These are phyloP conservation scores for Sylvilagus floridanus DNA, from an alignment of 2,797 vertebrate species.

Conservation along the genomic window DNA sequence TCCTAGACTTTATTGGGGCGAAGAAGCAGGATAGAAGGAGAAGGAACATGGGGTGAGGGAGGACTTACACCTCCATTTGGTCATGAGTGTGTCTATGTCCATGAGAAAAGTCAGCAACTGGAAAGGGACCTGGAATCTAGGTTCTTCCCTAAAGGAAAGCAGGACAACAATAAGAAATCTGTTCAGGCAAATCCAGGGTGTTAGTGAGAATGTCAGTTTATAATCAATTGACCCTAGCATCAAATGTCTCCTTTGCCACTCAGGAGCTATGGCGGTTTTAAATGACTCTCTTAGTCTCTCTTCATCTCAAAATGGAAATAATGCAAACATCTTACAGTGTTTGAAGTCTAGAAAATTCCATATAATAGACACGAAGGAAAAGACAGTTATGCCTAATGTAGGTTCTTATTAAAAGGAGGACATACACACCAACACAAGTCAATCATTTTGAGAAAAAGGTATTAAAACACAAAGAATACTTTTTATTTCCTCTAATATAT, in stretches of 20 bases:
- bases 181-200: neutral
- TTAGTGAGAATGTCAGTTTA: neutral
- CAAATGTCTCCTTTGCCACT: neutral
- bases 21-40: rapidly evolving
- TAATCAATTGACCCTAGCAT: neutral
- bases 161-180: neutral
- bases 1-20: neutral
- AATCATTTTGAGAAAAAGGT: neutral
- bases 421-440: neutral
- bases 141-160: slow-evolving; percentile 93
- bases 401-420: neutral
- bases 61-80: slow-evolving; percentile 98
- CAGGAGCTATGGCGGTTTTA: neutral
- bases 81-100: slow-evolving; percentile 97
- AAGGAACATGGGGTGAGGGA: rapidly evolving
- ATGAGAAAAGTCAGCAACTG: slow-evolving; percentile 97
- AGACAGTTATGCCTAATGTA: neutral
- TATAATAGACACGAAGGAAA: neutral
- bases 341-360: neutral
- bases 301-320: neutral
- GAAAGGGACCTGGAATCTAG: slow-evolving; percentile 98
- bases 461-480: neutral
- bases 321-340: neutral
- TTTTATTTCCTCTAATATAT: neutral
- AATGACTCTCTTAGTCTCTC: neutral